Evolutionary conservation across 2,113 vertebrate species (phyloP).

Genomic region (Tragulus kanchil): DNA sequence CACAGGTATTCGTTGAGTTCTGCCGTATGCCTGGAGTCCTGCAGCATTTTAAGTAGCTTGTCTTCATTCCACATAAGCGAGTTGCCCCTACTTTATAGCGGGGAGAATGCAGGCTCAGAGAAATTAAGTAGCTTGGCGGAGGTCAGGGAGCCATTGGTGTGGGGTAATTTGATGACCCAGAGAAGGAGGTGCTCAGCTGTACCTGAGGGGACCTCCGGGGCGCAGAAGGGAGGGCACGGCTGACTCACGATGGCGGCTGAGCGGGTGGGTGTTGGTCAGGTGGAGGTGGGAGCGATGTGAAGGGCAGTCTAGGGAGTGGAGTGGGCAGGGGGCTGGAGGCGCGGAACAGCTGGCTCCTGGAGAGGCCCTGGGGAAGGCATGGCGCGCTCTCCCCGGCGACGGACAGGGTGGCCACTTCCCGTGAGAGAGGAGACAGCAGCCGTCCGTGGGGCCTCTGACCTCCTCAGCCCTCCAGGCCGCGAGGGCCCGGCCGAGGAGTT

Average conservation of each 20-base stretch:
- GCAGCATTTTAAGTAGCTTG: neutral
- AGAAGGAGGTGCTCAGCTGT: neutral
- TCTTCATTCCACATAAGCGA: neutral
- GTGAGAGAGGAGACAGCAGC: neutral
- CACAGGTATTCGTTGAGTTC: slow-evolving; percentile 33
- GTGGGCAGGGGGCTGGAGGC: neutral
- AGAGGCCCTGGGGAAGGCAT: neutral
- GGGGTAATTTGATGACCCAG: neutral
- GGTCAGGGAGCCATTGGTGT: neutral
- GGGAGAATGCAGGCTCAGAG: neutral
- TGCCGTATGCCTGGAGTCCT: neutral
- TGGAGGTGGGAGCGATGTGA: neutral
- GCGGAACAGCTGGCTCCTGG: neutral
- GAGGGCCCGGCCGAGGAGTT: neutral
- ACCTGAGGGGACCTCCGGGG: rapidly evolving
- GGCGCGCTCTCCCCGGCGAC: too few species aligned
- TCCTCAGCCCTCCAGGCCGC: neutral
- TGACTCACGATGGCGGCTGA: neutral
- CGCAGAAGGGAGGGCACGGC: neutral
- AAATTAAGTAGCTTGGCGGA: neutral
- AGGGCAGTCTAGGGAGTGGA: neutral
- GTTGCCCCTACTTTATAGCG: neutral
- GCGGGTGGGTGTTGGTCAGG: neutral
- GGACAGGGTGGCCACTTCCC: neutral
- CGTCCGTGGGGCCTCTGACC: neutral